Evolutionary conservation across 1,140 invertebrate genomes (phyloP).

Genomic region (Holcopasites calliopsidis): DNA sequence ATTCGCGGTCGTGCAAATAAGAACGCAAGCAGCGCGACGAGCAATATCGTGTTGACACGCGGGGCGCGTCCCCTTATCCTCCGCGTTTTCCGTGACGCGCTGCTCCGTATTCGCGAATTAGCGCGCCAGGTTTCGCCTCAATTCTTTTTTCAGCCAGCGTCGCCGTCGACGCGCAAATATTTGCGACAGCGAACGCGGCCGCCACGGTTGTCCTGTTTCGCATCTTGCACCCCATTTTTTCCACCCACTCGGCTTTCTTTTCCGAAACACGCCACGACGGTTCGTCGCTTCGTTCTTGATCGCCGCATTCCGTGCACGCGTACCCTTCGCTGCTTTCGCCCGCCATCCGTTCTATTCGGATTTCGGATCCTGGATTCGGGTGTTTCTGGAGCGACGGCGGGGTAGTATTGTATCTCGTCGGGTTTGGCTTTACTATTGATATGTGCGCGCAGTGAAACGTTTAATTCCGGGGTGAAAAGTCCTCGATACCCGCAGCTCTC

Average conservation of each 20-base stretch:
- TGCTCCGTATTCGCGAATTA: conserved; percentile 41
- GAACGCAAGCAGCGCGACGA: background rate
- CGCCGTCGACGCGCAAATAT: conserved; percentile 54
- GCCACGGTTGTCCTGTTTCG: background rate
- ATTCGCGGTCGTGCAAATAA: conserved; percentile 34
- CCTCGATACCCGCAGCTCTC: no score
- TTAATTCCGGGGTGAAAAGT: no score
- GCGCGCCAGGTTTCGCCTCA: conserved; percentile 20
- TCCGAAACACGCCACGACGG: background rate
- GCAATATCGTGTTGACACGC: conserved; percentile 20
- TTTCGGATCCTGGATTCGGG: background rate
- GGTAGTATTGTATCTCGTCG: no score
- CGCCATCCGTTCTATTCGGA: background rate
- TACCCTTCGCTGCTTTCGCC: background rate
- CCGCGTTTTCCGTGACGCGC: conserved; percentile 20
- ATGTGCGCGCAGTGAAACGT: no score
- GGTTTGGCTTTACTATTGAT: no score
- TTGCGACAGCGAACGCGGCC: conserved; percentile 39
- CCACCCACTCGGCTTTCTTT: background rate
- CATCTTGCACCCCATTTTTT: background rate
- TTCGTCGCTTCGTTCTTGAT: conserved; percentile 3
- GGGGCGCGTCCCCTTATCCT: background rate
- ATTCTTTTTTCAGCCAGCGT: conserved; percentile 48
- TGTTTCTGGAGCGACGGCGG: no score
- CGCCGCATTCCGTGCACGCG: conserved; percentile 1